Percentiles rank a stretch among this genome's conserved stretches.
Conservation (phyloP, 2,888 invertebrate genomes). For the Polydrusus tereticollis region DNA sequence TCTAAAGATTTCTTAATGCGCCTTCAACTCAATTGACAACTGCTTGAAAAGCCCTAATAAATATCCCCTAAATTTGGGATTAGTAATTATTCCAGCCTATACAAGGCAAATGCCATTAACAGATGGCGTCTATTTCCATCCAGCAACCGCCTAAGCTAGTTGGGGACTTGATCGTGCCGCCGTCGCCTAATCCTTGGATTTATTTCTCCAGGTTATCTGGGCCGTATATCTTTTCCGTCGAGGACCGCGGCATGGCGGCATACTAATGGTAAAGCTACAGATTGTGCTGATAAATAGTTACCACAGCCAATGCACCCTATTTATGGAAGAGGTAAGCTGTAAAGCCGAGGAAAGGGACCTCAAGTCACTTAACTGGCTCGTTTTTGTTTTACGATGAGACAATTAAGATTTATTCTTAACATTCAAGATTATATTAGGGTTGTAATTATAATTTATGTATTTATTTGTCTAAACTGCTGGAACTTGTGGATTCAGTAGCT, state of each 20-base stretch:
- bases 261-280: slow-evolving; percentile 68
- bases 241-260: slow-evolving; percentile 66
- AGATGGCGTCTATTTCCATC: slow-evolving; percentile 48
- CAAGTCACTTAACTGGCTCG: slow-evolving; percentile 12
- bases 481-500: no score
- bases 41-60: not conserved
- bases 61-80: slow-evolving; percentile 2
- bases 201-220: slow-evolving; percentile 67
- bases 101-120: slow-evolving; percentile 45
- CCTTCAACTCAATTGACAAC: not conserved
- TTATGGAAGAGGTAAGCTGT: slow-evolving; percentile 23
- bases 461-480: not conserved
- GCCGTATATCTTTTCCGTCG: slow-evolving; percentile 65
- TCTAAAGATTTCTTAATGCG: not conserved
- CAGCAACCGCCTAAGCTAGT: slow-evolving; percentile 42
- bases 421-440: not conserved
- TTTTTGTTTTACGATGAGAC: slow-evolving; percentile 5
- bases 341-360: slow-evolving; percentile 21
- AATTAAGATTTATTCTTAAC: slow-evolving; percentile 6
- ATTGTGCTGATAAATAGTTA: slow-evolving; percentile 68
- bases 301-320: slow-evolving; percentile 63
- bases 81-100: slow-evolving; percentile 34
- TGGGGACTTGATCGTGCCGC: slow-evolving; percentile 43
- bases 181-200: slow-evolving; percentile 65
- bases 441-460: not conserved